phyloP scores from a whole-genome alignment of 2,797 vertebrate species.

The Acrocephalus scirpaceus region DNA sequence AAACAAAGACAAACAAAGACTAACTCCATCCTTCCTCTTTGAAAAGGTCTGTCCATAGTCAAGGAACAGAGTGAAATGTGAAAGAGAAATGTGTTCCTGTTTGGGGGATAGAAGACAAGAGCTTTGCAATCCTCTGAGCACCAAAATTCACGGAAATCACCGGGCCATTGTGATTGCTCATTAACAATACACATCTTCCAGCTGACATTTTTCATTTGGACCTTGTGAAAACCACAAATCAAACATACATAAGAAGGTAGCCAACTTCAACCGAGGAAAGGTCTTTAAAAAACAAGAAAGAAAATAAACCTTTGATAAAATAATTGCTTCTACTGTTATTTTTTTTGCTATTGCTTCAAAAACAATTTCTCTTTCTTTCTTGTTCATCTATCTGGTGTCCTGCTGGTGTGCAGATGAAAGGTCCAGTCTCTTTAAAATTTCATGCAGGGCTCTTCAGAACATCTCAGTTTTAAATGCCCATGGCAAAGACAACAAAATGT shows the following conservation, averaged over 20 bases:
- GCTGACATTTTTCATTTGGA: conserved; percentile 60
- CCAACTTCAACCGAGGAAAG: conserved; percentile 65
- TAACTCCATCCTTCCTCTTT: not conserved
- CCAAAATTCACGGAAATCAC: conserved; percentile 46
- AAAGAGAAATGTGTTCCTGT: not conserved
- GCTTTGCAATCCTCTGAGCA: conserved; percentile 25
- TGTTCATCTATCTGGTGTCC: conserved; percentile 72
- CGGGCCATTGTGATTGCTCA: conserved; percentile 46
- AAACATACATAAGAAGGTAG: conserved; percentile 66
- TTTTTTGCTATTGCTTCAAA: conserved; percentile 74
- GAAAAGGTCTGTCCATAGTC: conserved; percentile 16
- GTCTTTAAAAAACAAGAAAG: conserved; percentile 56
- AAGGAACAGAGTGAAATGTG: conserved; percentile 26
- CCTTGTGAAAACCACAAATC: conserved; percentile 66
- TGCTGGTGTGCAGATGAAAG: conserved; percentile 78
- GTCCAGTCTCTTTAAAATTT: conserved; percentile 80
- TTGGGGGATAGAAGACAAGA: not conserved
- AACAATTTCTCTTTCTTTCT: conserved; percentile 73
- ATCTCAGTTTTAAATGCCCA: conserved; percentile 76
- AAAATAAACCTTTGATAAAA: conserved; percentile 77
- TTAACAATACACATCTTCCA: conserved; percentile 70
- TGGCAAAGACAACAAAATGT: conserved; percentile 80
- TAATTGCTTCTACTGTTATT: conserved; percentile 79
- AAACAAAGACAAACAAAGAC: not conserved
- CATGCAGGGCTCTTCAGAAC: conserved; percentile 77